Conservation (phyloP, 1,140 invertebrate genomes). For the Artemia franciscana region DNA sequence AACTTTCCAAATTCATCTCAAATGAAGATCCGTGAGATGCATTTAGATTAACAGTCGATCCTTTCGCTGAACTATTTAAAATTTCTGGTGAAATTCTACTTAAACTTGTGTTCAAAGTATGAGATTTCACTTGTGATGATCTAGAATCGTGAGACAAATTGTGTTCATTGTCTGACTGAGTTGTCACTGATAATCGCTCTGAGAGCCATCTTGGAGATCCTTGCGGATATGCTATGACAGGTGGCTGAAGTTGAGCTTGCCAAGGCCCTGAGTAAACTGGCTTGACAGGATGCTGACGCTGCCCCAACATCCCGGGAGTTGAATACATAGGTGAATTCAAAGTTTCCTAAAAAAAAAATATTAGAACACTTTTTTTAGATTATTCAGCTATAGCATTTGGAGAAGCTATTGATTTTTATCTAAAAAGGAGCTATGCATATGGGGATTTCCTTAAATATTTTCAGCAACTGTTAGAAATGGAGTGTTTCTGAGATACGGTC, state of each 20-base stretch:
- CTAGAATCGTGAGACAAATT: neutral
- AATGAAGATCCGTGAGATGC: neutral
- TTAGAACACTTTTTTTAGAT: neutral
- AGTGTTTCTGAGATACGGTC: too few relatives aligned
- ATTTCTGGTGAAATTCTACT: neutral
- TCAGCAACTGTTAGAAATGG: too few relatives aligned
- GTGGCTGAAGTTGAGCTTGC: neutral
- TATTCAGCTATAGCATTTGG: too few relatives aligned
- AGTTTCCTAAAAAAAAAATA: neutral
- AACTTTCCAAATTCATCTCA: neutral
- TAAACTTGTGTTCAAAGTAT: neutral
- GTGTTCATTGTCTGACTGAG: constrained; percentile 14
- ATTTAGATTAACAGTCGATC: neutral
- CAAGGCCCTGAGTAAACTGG: neutral
- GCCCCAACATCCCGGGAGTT: neutral
- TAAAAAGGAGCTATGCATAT: too few relatives aligned
- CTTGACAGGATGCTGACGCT: neutral
- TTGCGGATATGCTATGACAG: neutral
- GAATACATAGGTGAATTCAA: neutral
- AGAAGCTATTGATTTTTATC: too few relatives aligned
- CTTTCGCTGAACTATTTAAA: neutral
- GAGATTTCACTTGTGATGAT: neutral
- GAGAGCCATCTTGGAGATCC: constrained; percentile 12
- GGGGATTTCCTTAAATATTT: too few relatives aligned
- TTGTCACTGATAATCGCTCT: constrained; percentile 14